Base-by-base conservation (phyloP, 2,888 invertebrate species). In the Catocala sponsa region DNA sequence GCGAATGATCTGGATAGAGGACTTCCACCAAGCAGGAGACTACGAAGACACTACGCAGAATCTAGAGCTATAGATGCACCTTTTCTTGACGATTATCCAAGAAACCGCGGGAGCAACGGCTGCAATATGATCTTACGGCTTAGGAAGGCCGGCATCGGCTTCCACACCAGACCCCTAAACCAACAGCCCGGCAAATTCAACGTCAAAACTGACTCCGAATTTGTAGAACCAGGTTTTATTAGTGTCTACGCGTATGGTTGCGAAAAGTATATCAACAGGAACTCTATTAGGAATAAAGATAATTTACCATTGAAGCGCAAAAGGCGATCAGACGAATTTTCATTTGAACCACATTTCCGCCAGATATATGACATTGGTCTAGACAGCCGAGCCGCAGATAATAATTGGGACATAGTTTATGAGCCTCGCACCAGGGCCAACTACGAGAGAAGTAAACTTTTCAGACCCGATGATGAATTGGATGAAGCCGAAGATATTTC, bases 241-340 rank as follows among this genome's bases (percentile, higher is more conserved):
- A 97, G 97, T 49, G 97, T 98, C 0, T 98, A 98, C 80, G 98
- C 98, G 0, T 97, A 97, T 71, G 97, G 97, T 0, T 98, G 98
- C 79, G 96, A 97, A 78, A 96, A 92, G 65, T 95, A 95, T 62
- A 90, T 95, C 1, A 94, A 94, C 63, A 88, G 89, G 59, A 91
- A 94, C 58, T 91, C 93, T 0, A 78, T 89, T 13, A 85, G 89
- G 56, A 91, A 92, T 70, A 93, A 91, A 52, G 90, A 91, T 41
- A 87, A 87, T 51, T 75, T 92, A 11, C 91, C 93, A 44, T 79
- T 93, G 54, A 86, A 74, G 44, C 78, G 94, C 6, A 82, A 79
- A 59, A 85, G 81, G 48, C 83, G 94, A 63, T 91, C 92, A 0
- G 95, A 95, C 63, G 90, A 91, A 72, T 92, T 95, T 70, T 80